Base-by-base conservation (phyloP, 1,140 invertebrate genomes). In the Carposina sasakii region DNA sequence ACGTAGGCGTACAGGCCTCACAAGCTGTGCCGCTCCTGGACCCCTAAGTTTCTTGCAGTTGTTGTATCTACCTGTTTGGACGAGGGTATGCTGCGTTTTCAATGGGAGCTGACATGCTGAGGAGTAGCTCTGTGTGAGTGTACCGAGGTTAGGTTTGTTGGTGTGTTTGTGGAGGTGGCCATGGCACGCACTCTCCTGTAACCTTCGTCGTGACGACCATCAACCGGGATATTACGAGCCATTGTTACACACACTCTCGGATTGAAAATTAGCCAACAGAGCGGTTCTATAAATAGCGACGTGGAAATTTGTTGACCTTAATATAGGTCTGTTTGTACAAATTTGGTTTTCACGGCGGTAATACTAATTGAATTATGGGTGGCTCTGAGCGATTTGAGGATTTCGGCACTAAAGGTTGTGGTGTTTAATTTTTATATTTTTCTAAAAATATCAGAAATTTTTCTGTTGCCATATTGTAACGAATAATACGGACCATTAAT, bases 1-100 rank as follows among this genome's bases (percentile, higher is more conserved):
- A 82, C 78, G 78, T 82, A 77, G 76, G 59, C 60, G 64, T 81
- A 81, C 74, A 76, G 41, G 57, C 60, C 47, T 44, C 30, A 54
- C 58, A 66, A 53, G 59, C 26, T 44, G 22, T 58, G 48, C 40
- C 36, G 31, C 28, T 4, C 19, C 20, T 20, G 8, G 34, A 2
- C 20, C 41, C 33, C 30, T 42, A 37, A 17, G 37, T 34, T 2
- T 42, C 34, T 26, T 16, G 28, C 23, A 44, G 22, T 40, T n/a
- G n/a, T n/a, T n/a, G 36, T 8, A 3, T 57, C 52, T 63, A 72
- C 60, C 57, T 62, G n/a, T 57, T 41, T 53, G 41, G 43, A 47
- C 15, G 30, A 9, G 20, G 33, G 26, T 45, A 9, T 40, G 45
- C 55, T 67, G 61, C 51, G 71, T 70, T 75, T 79, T 79, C 76